phyloP scores from a whole-genome alignment of 23 tunicate genomes.

The Phallusia fumigata region DNA sequence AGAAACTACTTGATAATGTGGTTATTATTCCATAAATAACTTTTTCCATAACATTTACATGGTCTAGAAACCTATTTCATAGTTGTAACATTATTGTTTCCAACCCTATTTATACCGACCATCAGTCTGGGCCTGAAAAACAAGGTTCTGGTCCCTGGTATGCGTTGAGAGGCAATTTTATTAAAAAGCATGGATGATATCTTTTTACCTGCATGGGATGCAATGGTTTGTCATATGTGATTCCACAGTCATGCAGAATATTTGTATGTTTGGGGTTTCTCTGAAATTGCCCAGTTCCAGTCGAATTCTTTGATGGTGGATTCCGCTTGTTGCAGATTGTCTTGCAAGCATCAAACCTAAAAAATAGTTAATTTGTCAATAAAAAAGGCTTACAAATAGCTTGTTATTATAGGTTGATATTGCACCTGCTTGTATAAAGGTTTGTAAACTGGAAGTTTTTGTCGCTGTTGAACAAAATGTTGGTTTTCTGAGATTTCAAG shows the following conservation, averaged over 20 bases:
- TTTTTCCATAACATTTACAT: too few relatives aligned
- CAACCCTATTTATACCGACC: too few relatives aligned
- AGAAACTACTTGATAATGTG: too few relatives aligned
- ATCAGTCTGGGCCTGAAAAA: too few relatives aligned
- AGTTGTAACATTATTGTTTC: too few relatives aligned
- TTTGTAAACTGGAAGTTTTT: constrained; percentile 55
- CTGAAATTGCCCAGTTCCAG: constrained; percentile 72
- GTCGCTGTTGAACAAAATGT: constrained; percentile 26
- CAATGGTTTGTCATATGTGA: constrained; percentile 78
- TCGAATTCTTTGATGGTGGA: constrained; percentile 48
- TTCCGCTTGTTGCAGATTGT: constrained; percentile 71
- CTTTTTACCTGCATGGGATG: constrained; percentile 86
- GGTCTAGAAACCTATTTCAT: too few relatives aligned
- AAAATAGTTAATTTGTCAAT: too few relatives aligned
- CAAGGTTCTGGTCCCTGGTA: too few relatives aligned
- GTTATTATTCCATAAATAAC: too few relatives aligned
- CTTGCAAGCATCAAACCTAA: constrained; percentile 73
- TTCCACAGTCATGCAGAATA: constrained; percentile 79
- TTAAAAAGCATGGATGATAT: too few relatives aligned
- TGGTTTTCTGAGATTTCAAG: constrained; percentile 53
- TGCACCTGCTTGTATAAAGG: constrained; percentile 61
- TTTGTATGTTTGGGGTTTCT: constrained; percentile 82
- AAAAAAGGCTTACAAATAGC: too few relatives aligned
- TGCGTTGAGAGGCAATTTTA: too few relatives aligned
- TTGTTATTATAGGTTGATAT: background rate